These are phyloP conservation scores for Rhynchomys soricoides DNA, from an alignment of 2,113 vertebrate genomes.

Conservation along the genomic window DNA sequence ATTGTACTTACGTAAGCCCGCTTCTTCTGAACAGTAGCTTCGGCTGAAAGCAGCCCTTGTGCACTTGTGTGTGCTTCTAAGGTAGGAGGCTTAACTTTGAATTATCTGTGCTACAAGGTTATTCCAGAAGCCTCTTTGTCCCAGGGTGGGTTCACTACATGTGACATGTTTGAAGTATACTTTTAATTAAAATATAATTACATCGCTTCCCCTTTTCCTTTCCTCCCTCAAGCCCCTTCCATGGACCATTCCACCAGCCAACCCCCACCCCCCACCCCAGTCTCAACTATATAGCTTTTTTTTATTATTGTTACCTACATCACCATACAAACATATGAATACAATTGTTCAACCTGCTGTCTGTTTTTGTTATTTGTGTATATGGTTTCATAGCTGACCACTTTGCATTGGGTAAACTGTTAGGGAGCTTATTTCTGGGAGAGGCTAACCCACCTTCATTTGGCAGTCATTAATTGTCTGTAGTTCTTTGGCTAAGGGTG, in stretches of 20 bases:
- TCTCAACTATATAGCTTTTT: not conserved
- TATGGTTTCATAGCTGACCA: not conserved
- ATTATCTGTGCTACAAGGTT: not conserved
- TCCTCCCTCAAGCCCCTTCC: not conserved
- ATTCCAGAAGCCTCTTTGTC: not conserved
- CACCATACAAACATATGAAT: not conserved
- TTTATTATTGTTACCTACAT: not conserved
- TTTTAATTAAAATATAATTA: not conserved
- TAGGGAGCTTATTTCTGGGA: not conserved
- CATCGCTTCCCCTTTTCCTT: not conserved
- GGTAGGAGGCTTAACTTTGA: constrained; percentile 56
- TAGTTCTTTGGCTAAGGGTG: not conserved
- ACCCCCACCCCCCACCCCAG: not conserved
- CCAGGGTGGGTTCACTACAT: not conserved
- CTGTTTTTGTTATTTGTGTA: not conserved
- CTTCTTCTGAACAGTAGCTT: constrained; percentile 65
- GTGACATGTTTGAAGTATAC: not conserved
- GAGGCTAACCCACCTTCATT: not conserved
- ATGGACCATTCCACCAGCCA: not conserved
- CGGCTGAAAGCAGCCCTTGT: constrained; percentile 60
- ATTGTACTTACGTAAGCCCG: constrained; percentile 70
- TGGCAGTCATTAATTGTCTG: not conserved
- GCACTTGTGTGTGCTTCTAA: constrained; percentile 15
- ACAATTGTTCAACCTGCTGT: not conserved
- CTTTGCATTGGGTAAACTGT: not conserved